Base-by-base conservation (phyloP, 2,888 invertebrate genomes). In the Tetragonula carbonaria region DNA sequence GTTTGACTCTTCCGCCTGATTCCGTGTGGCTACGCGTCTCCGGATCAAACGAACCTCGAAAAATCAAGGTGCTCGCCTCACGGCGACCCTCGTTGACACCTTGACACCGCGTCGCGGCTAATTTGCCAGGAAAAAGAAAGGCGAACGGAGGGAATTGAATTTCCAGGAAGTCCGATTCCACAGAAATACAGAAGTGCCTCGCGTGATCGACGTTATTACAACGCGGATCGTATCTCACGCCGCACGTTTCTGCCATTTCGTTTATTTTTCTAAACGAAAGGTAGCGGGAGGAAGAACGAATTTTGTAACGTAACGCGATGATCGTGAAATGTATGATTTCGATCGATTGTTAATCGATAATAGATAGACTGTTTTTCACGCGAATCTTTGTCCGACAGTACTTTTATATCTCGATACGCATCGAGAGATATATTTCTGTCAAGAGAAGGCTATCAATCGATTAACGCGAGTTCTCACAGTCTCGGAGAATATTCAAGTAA, bases 21-120 rank as follows among this genome's bases (percentile, higher is more conserved):
- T 63, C 51, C 68, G 23, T 33, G 13, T 45, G 13, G 66, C 70
- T 68, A 71, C 74, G 72, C 66, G 59, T 50, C 38, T 38, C 38
- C 8, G 38, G 38, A 38, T 38, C 28, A 28, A 62, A 62, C 62
- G 74, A 78, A 82, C 57, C 68, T 65, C 70, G 71, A 82, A 75
- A 84, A 78, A 84, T 82, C 78, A 74, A 84, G 78, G 65, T 77
- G 71, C 68, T 18, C 62, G 68, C 74, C 33, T 4, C 45, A 45
- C 23, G 59, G 33, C 21, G 75, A 81, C 68, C 81, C 81, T 81
- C 77, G 76, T 71, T 73, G 55, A 51, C 76, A 38, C 71, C 63
- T 63, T 65, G 73, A 81, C 77, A 70, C 77, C 73, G 66, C 28
- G 38, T 18, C 68, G 28, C 70, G 45, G 78, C 62, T 81, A 81